A percentile compares a stretch with the other conserved stretches of the same genome.
phyloP scores from a whole-genome alignment of 2,797 vertebrate species.

The Oreonectes daqikongensis region DNA sequence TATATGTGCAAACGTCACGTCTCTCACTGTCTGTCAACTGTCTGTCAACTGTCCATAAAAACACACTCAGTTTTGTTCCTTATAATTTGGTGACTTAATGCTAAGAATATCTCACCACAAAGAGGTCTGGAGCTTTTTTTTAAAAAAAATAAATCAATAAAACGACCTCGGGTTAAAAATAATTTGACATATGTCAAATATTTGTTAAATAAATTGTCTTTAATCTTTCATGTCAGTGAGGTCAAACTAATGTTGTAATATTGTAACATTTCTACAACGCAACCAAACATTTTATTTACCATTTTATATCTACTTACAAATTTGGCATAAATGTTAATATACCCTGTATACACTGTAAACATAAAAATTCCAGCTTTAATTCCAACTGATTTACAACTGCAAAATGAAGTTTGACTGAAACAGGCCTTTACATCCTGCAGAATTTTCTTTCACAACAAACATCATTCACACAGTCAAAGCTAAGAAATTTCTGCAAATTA shows the following conservation, averaged over 20 bases:
- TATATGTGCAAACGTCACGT: background rate
- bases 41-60: background rate
- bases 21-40: background rate
- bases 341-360: background rate
- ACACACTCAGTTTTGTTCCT: background rate
- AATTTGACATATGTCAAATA: too few species aligned
- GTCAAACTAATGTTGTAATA: background rate
- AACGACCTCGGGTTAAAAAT: too few species aligned
- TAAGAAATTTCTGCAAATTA: too few species aligned
- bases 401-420: background rate
- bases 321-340: background rate
- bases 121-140: background rate
- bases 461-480: background rate
- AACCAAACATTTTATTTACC: background rate
- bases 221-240: background rate
- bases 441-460: slow-evolving; percentile 16
- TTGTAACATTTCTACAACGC: background rate
- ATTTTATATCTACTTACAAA: background rate
- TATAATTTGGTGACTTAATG: background rate
- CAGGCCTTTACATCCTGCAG: background rate
- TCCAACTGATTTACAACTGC: background rate
- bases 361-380: background rate
- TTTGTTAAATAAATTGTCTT: background rate
- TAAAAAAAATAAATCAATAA: too few species aligned
- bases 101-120: background rate